A percentile compares a stretch with the other conserved stretches of the same genome.
Conservation (phyloP, 53 echinoderm and acorn worm species). For the Holothuria leucospilota region DNA sequence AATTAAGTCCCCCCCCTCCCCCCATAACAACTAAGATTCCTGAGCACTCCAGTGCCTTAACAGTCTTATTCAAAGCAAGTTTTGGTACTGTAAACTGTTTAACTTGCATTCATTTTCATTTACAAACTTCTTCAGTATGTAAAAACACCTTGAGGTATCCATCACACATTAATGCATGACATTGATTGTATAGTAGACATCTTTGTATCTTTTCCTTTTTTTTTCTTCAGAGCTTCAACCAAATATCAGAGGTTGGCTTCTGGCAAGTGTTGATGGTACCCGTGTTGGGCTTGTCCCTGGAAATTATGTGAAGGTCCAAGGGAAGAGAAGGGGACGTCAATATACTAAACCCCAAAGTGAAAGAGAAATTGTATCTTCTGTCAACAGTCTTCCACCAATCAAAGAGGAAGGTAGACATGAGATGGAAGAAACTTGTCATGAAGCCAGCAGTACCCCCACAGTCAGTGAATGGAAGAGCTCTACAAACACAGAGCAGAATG, state of each 20-base stretch:
- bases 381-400: neutral
- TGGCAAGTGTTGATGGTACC: slow-evolving; percentile 67
- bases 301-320: slow-evolving; percentile 93
- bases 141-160: no score
- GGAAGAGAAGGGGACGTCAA: slow-evolving; percentile 79
- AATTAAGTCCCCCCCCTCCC: no score
- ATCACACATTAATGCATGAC: no score
- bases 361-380: slow-evolving; percentile 5
- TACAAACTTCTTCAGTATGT: no score
- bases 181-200: neutral
- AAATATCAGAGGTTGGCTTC: slow-evolving; percentile 49
- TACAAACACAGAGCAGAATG: neutral
- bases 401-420: neutral
- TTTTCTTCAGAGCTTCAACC: slow-evolving; percentile 84
- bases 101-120: no score
- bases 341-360: slow-evolving; percentile 20
- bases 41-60: no score
- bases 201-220: neutral
- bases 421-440: neutral
- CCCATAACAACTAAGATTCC: no score
- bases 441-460: neutral
- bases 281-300: slow-evolving; percentile 85
- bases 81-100: no score
- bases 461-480: neutral
- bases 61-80: no score